Percentiles rank a stretch among this genome's conserved stretches.
Evolutionary conservation across 2,797 vertebrate genomes (phyloP).

Genomic region (Pempheris klunzingeri): DNA sequence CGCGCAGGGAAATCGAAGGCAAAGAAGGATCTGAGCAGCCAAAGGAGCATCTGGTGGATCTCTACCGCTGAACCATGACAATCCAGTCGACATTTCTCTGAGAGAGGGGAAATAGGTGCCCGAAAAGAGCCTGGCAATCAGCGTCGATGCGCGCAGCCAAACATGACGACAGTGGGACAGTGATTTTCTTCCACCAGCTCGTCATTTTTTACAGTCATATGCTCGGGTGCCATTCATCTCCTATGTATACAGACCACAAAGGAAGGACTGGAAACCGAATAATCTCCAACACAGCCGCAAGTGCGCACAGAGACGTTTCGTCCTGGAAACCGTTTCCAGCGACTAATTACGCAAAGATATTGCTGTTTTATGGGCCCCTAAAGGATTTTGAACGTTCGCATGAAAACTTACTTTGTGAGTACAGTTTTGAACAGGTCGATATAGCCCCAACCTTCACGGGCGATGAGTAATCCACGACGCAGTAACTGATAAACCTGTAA

Average conservation of each 20-base stretch:
- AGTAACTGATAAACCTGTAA: constrained; percentile 65
- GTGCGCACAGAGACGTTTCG: constrained; percentile 66
- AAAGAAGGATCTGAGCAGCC: constrained; percentile 61
- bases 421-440: constrained; percentile 61
- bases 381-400: constrained; percentile 73
- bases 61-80: constrained; percentile 57
- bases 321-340: constrained; percentile 39
- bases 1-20: constrained; percentile 59
- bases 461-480: constrained; percentile 79
- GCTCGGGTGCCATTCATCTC: constrained; percentile 68
- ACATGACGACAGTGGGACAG: constrained; percentile 78
- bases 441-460: constrained; percentile 60
- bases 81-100: constrained; percentile 54
- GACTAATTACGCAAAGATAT: constrained; percentile 67
- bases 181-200: constrained; percentile 69
- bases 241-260: constrained; percentile 60
- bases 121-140: constrained; percentile 47
- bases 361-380: constrained; percentile 45
- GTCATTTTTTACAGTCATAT: constrained; percentile 60
- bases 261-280: constrained; percentile 62
- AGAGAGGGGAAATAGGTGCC: constrained; percentile 37
- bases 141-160: constrained; percentile 75
- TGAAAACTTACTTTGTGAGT: constrained; percentile 71
- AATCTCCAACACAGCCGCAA: constrained; percentile 59
- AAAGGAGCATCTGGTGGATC: constrained; percentile 69